Evolutionary conservation across 37 sponge, comb jelly and placozoan species (phyloP), one percentile per base, ranked within the genome.

Genomic region (Amphimedon queenslandica): DNA sequence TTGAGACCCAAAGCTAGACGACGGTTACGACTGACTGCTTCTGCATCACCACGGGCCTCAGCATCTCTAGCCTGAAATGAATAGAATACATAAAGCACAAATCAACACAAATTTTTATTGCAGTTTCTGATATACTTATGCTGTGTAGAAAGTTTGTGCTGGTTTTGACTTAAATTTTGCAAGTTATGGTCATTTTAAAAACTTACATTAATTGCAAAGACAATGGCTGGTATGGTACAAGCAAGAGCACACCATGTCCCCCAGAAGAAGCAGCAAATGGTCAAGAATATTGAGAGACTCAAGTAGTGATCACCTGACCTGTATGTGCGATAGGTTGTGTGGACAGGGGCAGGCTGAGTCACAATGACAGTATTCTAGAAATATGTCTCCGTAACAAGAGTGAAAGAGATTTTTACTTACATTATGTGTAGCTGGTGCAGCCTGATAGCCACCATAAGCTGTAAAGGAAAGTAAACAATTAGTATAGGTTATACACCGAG

Each of bases 221-320:
- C 63, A 43, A 80, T 72, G 66, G 80, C 80, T 0, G 80, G 80
- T 32, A 80, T 41, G 53, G 80, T 80, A 64, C 73, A 80, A 32
- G 30, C 16, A 29, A 80, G 57, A 41, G 66, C 57, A 30, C 41
- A 21, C 55, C 72, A 72, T 8, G 33, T 24, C 2, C 53, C 5
- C 24, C 63, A 72, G 28, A 57, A 43, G 56, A 72, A 47, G 53
- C 53, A 47, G 13, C 8, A 8, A 47, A 47, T 13, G 8, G 53
- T 18, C 53, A 47, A 47, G 53, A 47, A 8, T 18, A 47, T 13
- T 18, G 53, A 47, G 13, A 47, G 53, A 13, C 13, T 47, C 13
- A 47, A 13, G 53, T 18, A 47, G 13, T 47, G 53, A 47, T 47
- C 53, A 18, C 53, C 53, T 13, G 13, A 18, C n/a, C n/a, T n/a